Evolutionary conservation across 2,797 vertebrate genomes (phyloP), one percentile per base, ranked within the genome.

Genomic region (Sciaenops ocellatus): DNA sequence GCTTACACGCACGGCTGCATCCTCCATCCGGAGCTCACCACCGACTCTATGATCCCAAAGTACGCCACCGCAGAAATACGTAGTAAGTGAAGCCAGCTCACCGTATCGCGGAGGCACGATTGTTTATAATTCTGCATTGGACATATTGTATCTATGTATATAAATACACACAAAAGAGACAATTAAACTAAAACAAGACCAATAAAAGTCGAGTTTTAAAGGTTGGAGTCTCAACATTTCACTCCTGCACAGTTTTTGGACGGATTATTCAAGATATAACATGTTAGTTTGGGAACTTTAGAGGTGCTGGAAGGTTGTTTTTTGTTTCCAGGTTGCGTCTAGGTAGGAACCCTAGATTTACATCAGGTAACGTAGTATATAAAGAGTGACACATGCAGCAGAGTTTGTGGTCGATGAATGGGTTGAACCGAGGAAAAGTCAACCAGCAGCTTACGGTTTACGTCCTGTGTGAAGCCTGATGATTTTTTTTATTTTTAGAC

Each of bases 1-100:
- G 98, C 97, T 73, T 99, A 99, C 95, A 99, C 98, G 0, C 98
- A 99, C 3, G 98, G 98, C 94, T 99, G 98, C 94, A 99, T 99
- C 95, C 97, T 99, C 80, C 98, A 99, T 85, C 98, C 98, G 0
- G 98, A 99, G 93, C 97, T 99, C 94, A 99, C 98, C 92, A 96
- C 95, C 0, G 98, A 99, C 96, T 99, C 98, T 91, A 99, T 99
- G 98, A 99, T 99, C 95, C 98, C 98, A 95, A 99, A 99, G 97
- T 99, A 99, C 67, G 98, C 98, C 95, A 99, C 98, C 22, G 97
- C 97, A 82, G 98, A 99, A 96, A 99, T 99, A 95, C 98, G 98
- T 93, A 97, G 98, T 99, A 97, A 99, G 98, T 99, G 81, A 92
- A 80, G 85, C 79, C 73, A 81, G 75, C 78, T 73, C 60, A 30